Evolutionary conservation across 2,888 invertebrate species (phyloP), one percentile per base, ranked within the genome.

Genomic region (Hofmannophila pseudospretella): DNA sequence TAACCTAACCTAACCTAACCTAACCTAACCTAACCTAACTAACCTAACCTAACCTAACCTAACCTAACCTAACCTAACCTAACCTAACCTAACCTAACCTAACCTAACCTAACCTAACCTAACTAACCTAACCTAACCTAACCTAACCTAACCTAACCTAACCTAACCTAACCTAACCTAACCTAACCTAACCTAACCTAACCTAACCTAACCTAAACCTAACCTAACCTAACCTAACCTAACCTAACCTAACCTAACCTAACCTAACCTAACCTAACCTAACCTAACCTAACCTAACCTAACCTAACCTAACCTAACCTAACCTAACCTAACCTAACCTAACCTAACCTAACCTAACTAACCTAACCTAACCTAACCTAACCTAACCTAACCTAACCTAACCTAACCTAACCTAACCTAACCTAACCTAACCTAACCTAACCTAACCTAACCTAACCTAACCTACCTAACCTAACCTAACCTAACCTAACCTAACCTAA

Each of bases 401-500:
- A 37, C 36, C 36, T 37, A 37, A 16, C 32, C 27, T 41, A 44
- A 42, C 45, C 9, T 37, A 37, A 28, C 28, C 28, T 34, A 28
- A 28, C 28, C 28, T 34, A 28, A 28, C 28, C 28, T 34, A 28
- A 28, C 28, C 28, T 34, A 31, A 36, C 36, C 36, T 36, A 36
- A 36, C 36, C 31, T 33, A 33, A 37, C 37, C 37, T 37, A 37
- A 37, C 37, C 37, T 37, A 37, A 37, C 37, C 37, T 37, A 37
- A n/a, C n/a, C n/a, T n/a, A n/a, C n/a, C n/a, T n/a, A n/a, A n/a
- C n/a, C n/a, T n/a, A n/a, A n/a, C n/a, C 25, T 25, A 25, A 25
- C 42, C 37, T 39, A 39, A 37, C 38, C 39, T 39, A 39, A 39
- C 36, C 39, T 39, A 37, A 39, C 39, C 42, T 32, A 42, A 38